These are phyloP conservation scores for Achlya flavicornis DNA, from an alignment of 2,888 invertebrate species.

Conservation along the genomic window DNA sequence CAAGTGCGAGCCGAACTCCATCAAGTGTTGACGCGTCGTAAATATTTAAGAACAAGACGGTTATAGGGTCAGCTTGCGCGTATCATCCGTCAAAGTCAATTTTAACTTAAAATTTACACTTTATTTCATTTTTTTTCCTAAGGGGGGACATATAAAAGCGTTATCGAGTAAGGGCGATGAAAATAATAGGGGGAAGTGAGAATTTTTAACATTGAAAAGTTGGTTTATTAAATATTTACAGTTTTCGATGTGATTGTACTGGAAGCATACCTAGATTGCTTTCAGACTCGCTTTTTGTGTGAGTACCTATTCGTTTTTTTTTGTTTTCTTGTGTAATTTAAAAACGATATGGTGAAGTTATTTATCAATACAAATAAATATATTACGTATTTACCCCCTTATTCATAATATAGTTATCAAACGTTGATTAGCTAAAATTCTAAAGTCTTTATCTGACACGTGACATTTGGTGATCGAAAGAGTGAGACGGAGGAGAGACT, in stretches of 20 bases:
- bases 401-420: too few species aligned
- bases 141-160: constrained; percentile 71
- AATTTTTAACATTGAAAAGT: constrained; percentile 75
- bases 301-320: background rate
- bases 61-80: constrained; percentile 60
- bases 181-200: constrained; percentile 61
- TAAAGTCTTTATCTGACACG: too few species aligned
- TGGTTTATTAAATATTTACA: constrained; percentile 67
- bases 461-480: too few species aligned
- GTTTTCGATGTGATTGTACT: constrained; percentile 51
- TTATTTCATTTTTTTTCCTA: constrained; percentile 68
- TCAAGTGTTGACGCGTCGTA: constrained; percentile 61
- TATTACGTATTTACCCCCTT: too few species aligned
- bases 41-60: constrained; percentile 76
- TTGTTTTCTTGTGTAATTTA: too few species aligned
- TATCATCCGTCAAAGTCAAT: constrained; percentile 80
- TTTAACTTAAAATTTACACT: constrained; percentile 78
- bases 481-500: too few species aligned
- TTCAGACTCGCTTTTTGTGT: constrained; percentile 10
- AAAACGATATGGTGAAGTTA: too few species aligned
- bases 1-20: constrained; percentile 48
- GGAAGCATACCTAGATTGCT: constrained; percentile 6
- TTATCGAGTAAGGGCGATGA: constrained; percentile 71
- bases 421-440: too few species aligned
- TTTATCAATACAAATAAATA: too few species aligned